Conservation (phyloP, 2,113 vertebrate genomes). For the Charadrius vociferus region DNA sequence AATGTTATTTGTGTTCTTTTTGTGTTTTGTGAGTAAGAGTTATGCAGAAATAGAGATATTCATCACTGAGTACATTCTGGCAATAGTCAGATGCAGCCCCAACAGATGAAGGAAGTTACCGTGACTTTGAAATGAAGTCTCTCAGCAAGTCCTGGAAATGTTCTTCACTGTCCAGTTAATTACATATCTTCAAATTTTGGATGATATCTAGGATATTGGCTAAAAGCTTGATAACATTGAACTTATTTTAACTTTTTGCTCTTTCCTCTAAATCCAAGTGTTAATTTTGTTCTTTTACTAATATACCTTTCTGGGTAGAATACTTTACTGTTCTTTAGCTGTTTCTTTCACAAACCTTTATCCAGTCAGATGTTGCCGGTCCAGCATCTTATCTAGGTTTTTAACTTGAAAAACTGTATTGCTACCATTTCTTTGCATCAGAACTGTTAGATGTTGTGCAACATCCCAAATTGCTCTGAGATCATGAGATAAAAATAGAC, state of each 20-base stretch:
- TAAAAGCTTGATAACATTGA: not conserved
- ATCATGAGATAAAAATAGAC: constrained; percentile 6
- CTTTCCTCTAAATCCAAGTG: not conserved
- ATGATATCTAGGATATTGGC: not conserved
- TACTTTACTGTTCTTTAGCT: not conserved
- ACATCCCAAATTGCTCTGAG: constrained; percentile 1
- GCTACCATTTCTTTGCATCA: constrained; percentile 19
- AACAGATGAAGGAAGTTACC: not conserved
- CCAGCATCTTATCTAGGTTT: not conserved
- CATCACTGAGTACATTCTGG: not conserved
- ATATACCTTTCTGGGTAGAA: not conserved
- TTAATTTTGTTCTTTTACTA: not conserved
- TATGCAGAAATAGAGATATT: not conserved
- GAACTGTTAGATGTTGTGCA: constrained; percentile 9
- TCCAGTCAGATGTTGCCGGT: not conserved
- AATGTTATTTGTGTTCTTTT: not conserved
- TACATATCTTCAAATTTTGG: not conserved
- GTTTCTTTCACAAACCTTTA: not conserved
- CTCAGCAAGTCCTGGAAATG: not conserved
- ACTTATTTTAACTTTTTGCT: not conserved
- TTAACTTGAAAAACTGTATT: not conserved
- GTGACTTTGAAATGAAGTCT: constrained; percentile 32
- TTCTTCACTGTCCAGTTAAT: constrained; percentile 20
- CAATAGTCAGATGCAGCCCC: not conserved
- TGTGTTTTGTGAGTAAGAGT: not conserved